These are phyloP conservation scores for Lagenorhynchus albirostris DNA, from an alignment of 2,113 vertebrate genomes.

Conservation along the genomic window DNA sequence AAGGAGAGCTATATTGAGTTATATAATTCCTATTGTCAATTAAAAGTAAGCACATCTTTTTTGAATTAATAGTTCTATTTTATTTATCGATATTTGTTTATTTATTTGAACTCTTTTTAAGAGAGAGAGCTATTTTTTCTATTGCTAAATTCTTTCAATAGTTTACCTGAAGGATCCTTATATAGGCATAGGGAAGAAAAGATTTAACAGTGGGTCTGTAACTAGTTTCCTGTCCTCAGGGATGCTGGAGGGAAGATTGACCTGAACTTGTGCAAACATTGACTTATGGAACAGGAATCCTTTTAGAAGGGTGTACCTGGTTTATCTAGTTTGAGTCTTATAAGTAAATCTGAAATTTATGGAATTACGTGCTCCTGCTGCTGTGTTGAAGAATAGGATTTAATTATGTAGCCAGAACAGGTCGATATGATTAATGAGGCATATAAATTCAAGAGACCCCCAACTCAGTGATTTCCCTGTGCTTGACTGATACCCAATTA, in stretches of 20 bases:
- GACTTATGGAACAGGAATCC: not conserved
- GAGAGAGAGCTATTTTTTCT: not conserved
- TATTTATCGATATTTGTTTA: not conserved
- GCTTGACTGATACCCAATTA: not conserved
- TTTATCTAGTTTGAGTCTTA: not conserved
- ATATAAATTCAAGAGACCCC: not conserved
- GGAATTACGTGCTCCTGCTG: not conserved
- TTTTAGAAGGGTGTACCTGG: not conserved
- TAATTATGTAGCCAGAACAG: not conserved
- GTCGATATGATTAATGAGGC: not conserved
- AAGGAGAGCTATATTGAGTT: not conserved
- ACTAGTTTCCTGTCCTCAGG: not conserved
- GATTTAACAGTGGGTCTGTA: not conserved
- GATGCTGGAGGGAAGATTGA: not conserved
- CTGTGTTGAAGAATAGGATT: not conserved
- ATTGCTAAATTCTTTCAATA: not conserved
- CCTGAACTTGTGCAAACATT: not conserved
- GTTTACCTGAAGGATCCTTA: not conserved
- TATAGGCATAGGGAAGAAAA: not conserved
- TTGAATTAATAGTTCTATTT: not conserved
- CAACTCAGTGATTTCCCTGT: not conserved
- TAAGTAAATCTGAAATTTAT: not conserved
- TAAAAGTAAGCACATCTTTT: not conserved
- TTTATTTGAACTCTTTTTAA: not conserved
- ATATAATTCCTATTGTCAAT: not conserved